A percentile compares a stretch with the other conserved stretches of the same genome.
These are phyloP conservation scores for Asteroscopus sphinx DNA, from an alignment of 2,888 invertebrate genomes.

Conservation along the genomic window DNA sequence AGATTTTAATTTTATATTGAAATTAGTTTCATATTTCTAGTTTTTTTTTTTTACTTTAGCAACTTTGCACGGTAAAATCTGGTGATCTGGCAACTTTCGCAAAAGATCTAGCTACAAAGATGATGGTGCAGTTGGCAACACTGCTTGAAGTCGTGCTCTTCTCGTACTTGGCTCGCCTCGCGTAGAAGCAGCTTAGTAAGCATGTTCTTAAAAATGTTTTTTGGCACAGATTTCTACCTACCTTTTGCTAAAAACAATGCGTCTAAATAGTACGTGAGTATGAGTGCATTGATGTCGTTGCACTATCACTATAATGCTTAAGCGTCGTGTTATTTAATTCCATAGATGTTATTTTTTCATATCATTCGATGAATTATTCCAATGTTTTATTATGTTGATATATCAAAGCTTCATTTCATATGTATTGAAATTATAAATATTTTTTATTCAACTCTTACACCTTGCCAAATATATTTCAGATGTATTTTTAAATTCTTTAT, in stretches of 20 bases:
- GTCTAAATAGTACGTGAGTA: constrained; percentile 10
- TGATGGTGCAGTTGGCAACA: not conserved
- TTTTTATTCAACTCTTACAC: constrained; percentile 5
- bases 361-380: constrained; percentile 25
- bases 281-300: constrained; percentile 15
- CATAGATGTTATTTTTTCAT: constrained; percentile 32
- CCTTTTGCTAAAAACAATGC: not conserved
- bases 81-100: too few relatives aligned
- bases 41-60: too few relatives aligned
- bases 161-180: too few relatives aligned
- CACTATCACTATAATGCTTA: constrained; percentile 40
- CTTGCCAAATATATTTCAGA: constrained; percentile 33
- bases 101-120: too few relatives aligned
- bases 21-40: too few relatives aligned
- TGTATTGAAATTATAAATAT: constrained; percentile 4
- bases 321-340: constrained; percentile 44
- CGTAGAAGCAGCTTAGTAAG: too few relatives aligned
- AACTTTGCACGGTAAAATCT: too few relatives aligned
- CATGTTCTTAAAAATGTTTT: too few relatives aligned
- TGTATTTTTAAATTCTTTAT: constrained; percentile 4
- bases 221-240: too few relatives aligned
- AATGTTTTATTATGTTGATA: constrained; percentile 11
- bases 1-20: too few relatives aligned
- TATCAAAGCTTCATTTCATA: constrained; percentile 11
- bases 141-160: too few relatives aligned